Conservation (phyloP, 2,797 vertebrate genomes). For the Peromyscus eremicus region DNA sequence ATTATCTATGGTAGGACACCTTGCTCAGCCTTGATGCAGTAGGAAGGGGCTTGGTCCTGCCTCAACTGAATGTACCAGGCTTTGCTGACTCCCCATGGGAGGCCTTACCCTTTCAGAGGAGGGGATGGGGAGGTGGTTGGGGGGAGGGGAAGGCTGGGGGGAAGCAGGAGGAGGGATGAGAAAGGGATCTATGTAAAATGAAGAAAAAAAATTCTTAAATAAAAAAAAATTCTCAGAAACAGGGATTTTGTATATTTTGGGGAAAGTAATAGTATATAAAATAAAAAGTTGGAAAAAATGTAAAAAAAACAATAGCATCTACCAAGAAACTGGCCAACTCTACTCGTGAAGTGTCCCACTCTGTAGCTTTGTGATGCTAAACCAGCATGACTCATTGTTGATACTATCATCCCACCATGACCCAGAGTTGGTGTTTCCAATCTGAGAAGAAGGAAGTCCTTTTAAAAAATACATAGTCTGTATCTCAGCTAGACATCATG, state of each 20-base stretch:
- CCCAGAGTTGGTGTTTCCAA: neutral
- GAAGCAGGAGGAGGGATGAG: too few species aligned
- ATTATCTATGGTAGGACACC: too few species aligned
- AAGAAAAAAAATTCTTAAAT: too few species aligned
- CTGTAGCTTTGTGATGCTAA: neutral
- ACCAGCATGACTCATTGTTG: neutral
- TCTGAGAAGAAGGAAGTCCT: neutral
- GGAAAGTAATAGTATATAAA: neutral
- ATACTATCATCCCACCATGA: neutral
- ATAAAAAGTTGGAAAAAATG: neutral
- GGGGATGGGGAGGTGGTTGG: too few species aligned
- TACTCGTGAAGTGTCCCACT: neutral
- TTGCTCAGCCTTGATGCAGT: too few species aligned
- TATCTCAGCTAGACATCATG: neutral
- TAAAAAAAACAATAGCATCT: neutral
- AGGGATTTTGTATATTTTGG: neutral
- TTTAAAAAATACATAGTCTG: neutral
- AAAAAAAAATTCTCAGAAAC: neutral
- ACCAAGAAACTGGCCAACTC: neutral
- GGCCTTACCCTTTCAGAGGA: too few species aligned
- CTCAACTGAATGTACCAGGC: too few species aligned
- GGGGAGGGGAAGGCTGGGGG: too few species aligned
- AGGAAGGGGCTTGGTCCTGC: too few species aligned
- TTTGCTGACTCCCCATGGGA: too few species aligned
- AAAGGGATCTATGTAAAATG: too few species aligned